A percentile compares a stretch with the other conserved stretches of the same genome.
phyloP scores from a whole-genome alignment of 2,797 vertebrate genomes.

The Discoglossus pictus region DNA sequence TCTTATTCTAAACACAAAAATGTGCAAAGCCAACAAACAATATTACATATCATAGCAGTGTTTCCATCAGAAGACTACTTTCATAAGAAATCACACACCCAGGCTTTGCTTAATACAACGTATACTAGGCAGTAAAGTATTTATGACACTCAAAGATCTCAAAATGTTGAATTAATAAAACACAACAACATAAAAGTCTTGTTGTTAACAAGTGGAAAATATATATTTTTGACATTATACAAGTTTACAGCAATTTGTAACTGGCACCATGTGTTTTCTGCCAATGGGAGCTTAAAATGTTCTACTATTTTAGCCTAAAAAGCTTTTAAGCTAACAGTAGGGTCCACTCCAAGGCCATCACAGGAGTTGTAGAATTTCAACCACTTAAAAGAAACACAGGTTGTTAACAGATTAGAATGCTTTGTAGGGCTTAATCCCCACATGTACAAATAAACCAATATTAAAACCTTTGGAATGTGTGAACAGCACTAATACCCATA shows the following conservation, averaged over 20 bases:
- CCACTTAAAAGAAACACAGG: slow-evolving; percentile 48
- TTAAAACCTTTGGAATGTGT: slow-evolving; percentile 51
- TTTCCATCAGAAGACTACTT: slow-evolving; percentile 20
- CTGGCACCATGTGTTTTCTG: slow-evolving; percentile 47
- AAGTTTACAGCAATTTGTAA: slow-evolving; percentile 47
- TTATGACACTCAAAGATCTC: slow-evolving; percentile 40
- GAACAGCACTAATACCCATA: slow-evolving; percentile 46
- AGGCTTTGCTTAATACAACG: slow-evolving; percentile 36
- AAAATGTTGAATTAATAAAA: slow-evolving; percentile 43
- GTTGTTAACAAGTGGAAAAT: slow-evolving; percentile 44
- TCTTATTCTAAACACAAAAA: too few species aligned
- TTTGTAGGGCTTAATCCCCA: slow-evolving; percentile 47
- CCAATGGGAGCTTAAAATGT: slow-evolving; percentile 41
- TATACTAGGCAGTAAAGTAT: slow-evolving; percentile 37
- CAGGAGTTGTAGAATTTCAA: slow-evolving; percentile 39
- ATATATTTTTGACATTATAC: slow-evolving; percentile 41
- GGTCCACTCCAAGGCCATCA: slow-evolving; percentile 49
- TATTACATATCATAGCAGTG: neutral
- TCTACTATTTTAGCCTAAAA: slow-evolving; percentile 45
- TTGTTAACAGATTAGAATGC: slow-evolving; percentile 49
- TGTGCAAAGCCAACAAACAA: too few species aligned
- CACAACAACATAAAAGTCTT: slow-evolving; percentile 35
- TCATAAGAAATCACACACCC: slow-evolving; percentile 15
- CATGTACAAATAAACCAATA: slow-evolving; percentile 50
- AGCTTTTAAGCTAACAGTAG: slow-evolving; percentile 53